phyloP scores from a whole-genome alignment of 2,888 invertebrate genomes.

The Meiosimyza platycephala region DNA sequence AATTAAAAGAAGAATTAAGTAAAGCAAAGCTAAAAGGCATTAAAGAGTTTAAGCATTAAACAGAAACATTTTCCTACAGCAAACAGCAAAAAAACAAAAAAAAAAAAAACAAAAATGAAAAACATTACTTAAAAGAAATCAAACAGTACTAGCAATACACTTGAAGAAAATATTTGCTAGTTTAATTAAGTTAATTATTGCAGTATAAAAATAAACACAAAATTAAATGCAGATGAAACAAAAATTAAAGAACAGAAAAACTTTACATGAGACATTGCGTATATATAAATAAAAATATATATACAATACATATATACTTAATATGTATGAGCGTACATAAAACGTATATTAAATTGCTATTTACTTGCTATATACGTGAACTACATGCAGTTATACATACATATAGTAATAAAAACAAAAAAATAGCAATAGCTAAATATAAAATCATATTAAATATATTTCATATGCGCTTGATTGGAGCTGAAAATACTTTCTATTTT shows the following conservation, averaged over 20 bases:
- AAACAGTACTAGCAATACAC: slow-evolving; percentile 31
- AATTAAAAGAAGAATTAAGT: slow-evolving; percentile 42
- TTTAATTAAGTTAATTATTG: slow-evolving; percentile 12
- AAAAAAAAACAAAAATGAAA: slow-evolving; percentile 22
- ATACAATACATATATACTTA: slow-evolving; percentile 2
- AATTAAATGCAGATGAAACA: slow-evolving; percentile 1
- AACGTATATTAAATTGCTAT: slow-evolving; percentile 25
- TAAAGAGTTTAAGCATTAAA: slow-evolving; percentile 29
- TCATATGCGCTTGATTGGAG: too few species aligned
- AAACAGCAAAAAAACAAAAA: slow-evolving; percentile 29
- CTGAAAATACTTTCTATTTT: too few species aligned
- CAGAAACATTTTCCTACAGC: slow-evolving; percentile 37
- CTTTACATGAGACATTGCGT: too few species aligned
- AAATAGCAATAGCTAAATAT: slow-evolving; percentile 35
- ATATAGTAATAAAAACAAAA: slow-evolving; percentile 22
- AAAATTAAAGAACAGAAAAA: background rate
- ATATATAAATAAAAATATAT: slow-evolving; percentile 19
- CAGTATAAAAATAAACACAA: slow-evolving; percentile 41
- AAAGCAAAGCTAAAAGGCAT: slow-evolving; percentile 37
- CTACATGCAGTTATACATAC: slow-evolving; percentile 16
- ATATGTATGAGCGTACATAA: slow-evolving; percentile 18
- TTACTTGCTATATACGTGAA: slow-evolving; percentile 18
- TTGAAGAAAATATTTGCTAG: slow-evolving; percentile 28
- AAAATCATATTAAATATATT: too few species aligned
- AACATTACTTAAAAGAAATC: slow-evolving; percentile 17